Conservation (phyloP, 2,888 invertebrate species). For the Cerastis leucographa region DNA sequence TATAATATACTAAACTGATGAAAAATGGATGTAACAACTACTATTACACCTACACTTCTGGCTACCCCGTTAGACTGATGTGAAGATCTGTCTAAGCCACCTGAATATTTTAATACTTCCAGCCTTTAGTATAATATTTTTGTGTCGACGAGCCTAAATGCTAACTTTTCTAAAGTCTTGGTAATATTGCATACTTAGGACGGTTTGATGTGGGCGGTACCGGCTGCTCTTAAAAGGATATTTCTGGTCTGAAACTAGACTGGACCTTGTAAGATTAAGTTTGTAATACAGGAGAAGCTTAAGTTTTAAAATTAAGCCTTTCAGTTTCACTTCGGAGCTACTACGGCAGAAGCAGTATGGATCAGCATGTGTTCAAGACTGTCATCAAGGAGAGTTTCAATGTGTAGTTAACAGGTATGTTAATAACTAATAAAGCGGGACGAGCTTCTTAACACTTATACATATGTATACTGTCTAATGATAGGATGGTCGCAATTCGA, state of each 20-base stretch:
- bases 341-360: background rate
- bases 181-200: slow-evolving; percentile 14
- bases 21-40: no score
- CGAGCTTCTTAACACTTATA: no score
- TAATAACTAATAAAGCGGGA: background rate
- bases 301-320: background rate
- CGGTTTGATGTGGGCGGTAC: slow-evolving; percentile 2
- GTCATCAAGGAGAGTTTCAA: background rate
- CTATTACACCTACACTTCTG: background rate
- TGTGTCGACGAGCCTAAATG: background rate
- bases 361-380: background rate
- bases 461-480: background rate
- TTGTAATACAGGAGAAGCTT: background rate
- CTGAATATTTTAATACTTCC: background rate
- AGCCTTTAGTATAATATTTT: slow-evolving; percentile 7
- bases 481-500: no score
- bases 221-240: background rate
- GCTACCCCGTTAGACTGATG: background rate
- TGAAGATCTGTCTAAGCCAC: background rate
- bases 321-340: background rate
- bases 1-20: no score
- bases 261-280: slow-evolving; percentile 1
- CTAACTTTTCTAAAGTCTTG: background rate
- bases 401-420: background rate
- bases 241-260: background rate